These are phyloP conservation scores for Erebia aethiops DNA, from an alignment of 2,888 invertebrate species.

Conservation along the genomic window DNA sequence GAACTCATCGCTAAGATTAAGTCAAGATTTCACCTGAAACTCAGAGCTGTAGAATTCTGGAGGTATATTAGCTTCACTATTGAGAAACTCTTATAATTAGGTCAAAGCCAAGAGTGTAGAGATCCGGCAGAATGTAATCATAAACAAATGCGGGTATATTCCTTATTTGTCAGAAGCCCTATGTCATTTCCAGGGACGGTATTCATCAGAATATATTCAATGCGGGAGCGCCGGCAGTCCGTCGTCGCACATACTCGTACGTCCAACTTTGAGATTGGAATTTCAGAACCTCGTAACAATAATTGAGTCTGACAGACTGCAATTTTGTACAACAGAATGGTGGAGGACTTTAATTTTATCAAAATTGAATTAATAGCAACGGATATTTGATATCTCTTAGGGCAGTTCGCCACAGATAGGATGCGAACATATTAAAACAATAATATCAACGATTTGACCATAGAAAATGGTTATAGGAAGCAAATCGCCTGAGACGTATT, in stretches of 20 bases:
- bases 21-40: too few relatives aligned
- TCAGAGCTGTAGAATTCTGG: too few relatives aligned
- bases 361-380: neutral
- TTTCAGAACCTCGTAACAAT: slow-evolving; percentile 66
- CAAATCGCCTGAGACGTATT: too few relatives aligned
- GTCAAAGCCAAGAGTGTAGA: neutral
- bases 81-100: too few relatives aligned
- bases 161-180: slow-evolving; percentile 68
- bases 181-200: slow-evolving; percentile 56
- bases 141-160: slow-evolving; percentile 27
- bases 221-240: slow-evolving; percentile 48
- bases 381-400: neutral
- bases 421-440: neutral
- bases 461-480: too few relatives aligned
- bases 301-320: slow-evolving; percentile 67
- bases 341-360: slow-evolving; percentile 19
- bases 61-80: too few relatives aligned
- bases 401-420: neutral
- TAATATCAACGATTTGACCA: too few relatives aligned
- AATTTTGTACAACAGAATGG: slow-evolving; percentile 31
- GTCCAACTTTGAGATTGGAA: slow-evolving; percentile 70
- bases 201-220: slow-evolving; percentile 76
- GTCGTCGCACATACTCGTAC: slow-evolving; percentile 54
- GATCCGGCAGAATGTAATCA: slow-evolving; percentile 3
- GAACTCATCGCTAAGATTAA: too few relatives aligned